Evolutionary conservation across 2,888 invertebrate genomes (phyloP).

Genomic region (Formica aserva): DNA sequence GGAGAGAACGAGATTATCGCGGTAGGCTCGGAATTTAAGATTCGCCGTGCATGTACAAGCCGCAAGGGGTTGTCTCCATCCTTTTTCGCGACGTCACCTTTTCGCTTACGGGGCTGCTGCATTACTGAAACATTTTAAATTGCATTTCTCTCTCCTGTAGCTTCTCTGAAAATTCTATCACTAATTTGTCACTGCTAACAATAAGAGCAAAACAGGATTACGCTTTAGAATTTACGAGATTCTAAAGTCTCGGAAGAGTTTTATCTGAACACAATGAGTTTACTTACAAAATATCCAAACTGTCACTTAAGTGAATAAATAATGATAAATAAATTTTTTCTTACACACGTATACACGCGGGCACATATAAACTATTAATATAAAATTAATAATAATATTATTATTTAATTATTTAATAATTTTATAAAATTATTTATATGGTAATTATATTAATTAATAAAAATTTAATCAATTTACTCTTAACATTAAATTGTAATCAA

Average conservation of each 20-base stretch:
- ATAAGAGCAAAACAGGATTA: neutral
- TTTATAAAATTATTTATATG: neutral
- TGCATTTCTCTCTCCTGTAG: constrained; percentile 53
- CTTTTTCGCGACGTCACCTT: constrained; percentile 6
- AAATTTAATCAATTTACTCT: neutral
- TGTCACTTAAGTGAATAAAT: neutral
- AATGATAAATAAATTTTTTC: neutral
- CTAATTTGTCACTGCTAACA: neutral
- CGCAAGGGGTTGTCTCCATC: constrained; percentile 16
- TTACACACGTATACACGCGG: too few species aligned
- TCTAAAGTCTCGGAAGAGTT: neutral
- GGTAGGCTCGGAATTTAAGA: constrained; percentile 75
- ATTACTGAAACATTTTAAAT: constrained; percentile 66
- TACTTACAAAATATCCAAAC: neutral
- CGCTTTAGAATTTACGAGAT: neutral
- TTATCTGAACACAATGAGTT: neutral
- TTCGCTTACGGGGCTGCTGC: constrained; percentile 54
- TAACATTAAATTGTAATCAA: neutral
- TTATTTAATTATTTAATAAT: neutral
- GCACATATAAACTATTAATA: neutral
- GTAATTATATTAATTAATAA: neutral
- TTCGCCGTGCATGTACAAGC: constrained; percentile 65
- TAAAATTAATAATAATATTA: neutral
- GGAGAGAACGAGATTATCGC: constrained; percentile 58
- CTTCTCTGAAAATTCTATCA: constrained; percentile 9